These are phyloP conservation scores for Lagocephalus sceleratus DNA, from an alignment of 2,797 vertebrate genomes.

Conservation along the genomic window DNA sequence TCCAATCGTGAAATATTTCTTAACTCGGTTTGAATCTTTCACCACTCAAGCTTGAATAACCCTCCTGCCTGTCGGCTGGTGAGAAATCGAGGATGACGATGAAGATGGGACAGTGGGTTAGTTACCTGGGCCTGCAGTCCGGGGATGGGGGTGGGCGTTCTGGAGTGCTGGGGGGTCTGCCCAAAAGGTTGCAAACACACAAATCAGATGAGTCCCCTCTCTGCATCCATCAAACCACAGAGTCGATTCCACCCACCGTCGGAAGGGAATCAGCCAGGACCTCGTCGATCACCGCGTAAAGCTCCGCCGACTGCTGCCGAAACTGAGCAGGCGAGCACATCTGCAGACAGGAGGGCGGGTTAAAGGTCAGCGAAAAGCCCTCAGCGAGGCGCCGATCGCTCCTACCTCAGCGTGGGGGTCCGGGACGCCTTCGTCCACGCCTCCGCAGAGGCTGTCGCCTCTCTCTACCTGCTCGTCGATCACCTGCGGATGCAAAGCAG, in stretches of 20 bases:
- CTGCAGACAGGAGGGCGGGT: conserved; percentile 64
- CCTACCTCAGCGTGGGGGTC: conserved; percentile 84
- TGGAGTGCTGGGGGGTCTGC: conserved; percentile 64
- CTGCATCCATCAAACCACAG: not conserved
- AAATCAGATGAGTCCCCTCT: not conserved
- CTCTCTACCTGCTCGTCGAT: conserved; percentile 79
- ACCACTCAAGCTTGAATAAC: not conserved
- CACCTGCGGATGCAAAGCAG: conserved; percentile 49
- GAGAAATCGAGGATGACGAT: not conserved
- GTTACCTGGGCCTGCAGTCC: conserved; percentile 62
- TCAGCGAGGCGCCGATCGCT: not conserved
- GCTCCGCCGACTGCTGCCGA: conserved; percentile 88
- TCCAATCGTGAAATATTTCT: not conserved
- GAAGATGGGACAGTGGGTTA: not conserved
- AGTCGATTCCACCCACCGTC: conserved; percentile 71
- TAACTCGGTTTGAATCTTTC: not conserved
- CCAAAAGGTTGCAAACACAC: conserved; percentile 20
- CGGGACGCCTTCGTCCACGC: conserved; percentile 20
- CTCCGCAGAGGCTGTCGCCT: conserved; percentile 48
- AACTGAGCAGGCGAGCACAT: conserved; percentile 90
- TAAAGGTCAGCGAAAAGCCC: not conserved
- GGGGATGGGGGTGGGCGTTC: conserved; percentile 53
- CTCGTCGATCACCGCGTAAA: conserved; percentile 91
- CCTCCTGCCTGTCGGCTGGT: not conserved
- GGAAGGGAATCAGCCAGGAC: conserved; percentile 82